Evolutionary conservation across 2,888 invertebrate species (phyloP).

Genomic region (Drosophila histrio): DNA sequence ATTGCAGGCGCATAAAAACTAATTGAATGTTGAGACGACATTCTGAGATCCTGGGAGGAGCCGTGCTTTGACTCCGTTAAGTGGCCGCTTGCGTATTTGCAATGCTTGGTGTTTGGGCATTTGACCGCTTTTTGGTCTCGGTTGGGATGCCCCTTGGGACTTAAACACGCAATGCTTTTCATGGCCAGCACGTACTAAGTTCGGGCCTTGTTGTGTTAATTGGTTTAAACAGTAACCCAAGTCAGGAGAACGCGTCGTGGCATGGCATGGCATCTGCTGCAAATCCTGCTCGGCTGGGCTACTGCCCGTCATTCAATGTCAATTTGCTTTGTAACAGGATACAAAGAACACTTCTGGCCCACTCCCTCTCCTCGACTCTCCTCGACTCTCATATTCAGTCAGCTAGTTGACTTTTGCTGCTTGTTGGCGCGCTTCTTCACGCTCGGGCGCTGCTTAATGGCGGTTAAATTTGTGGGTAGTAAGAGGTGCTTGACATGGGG

Average conservation of each 20-base stretch:
- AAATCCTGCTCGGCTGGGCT: constrained; percentile 52
- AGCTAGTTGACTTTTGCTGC: constrained; percentile 18
- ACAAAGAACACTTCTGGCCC: constrained; percentile 24
- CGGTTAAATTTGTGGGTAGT: constrained; percentile 23
- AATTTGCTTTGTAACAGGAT: constrained; percentile 76
- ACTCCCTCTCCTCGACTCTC: background rate
- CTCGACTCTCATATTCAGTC: background rate
- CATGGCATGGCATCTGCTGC: constrained; percentile 38
- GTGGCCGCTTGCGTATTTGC: constrained; percentile 69
- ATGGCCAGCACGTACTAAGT: constrained; percentile 16
- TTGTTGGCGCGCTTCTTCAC: constrained; percentile 29
- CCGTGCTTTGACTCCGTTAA: constrained; percentile 54
- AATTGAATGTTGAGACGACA: constrained; percentile 40
- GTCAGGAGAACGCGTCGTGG: constrained; percentile 18
- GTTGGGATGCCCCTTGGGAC: constrained; percentile 38
- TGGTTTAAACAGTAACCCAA: constrained; percentile 76
- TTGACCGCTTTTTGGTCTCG: constrained; percentile 17
- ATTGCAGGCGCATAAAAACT: constrained; percentile 46
- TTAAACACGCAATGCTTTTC: constrained; percentile 41
- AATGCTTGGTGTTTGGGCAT: constrained; percentile 49
- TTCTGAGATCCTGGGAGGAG: background rate
- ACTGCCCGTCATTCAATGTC: constrained; percentile 54
- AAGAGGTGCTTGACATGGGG: background rate
- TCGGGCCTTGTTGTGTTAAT: constrained; percentile 61
- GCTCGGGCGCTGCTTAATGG: constrained; percentile 45